Conservation (phyloP, 2,888 invertebrate genomes). For the Ennomos quercinarius region DNA sequence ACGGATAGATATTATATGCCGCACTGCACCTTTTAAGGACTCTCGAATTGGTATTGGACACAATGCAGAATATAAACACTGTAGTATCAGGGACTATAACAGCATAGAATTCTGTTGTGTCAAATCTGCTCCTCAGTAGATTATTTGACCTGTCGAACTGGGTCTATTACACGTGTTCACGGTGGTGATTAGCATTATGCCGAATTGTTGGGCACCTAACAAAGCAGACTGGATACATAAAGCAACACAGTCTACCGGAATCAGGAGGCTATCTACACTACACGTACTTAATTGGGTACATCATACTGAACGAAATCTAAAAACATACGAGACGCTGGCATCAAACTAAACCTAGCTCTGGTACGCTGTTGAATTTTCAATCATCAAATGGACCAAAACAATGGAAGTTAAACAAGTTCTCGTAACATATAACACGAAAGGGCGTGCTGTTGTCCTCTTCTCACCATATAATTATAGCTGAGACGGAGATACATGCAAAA, state of each 20-base stretch:
- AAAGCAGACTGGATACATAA: too few relatives aligned
- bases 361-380: background rate
- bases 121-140: too few relatives aligned
- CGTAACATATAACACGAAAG: background rate
- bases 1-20: slow-evolving; percentile 33
- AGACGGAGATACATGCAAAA: slow-evolving; percentile 4
- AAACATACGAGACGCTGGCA: too few relatives aligned
- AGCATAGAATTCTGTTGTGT: too few relatives aligned
- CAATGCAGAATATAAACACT: slow-evolving; percentile 44
- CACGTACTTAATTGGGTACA: too few relatives aligned
- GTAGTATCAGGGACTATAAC: background rate
- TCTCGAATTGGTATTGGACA: slow-evolving; percentile 22
- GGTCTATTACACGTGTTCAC: too few relatives aligned
- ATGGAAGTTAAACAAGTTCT: slow-evolving; percentile 18
- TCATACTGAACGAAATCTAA: too few relatives aligned
- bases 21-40: slow-evolving; percentile 56
- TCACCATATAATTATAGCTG: slow-evolving; percentile 3
- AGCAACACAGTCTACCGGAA: too few relatives aligned
- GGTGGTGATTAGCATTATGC: too few relatives aligned
- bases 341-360: background rate
- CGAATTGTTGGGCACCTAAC: too few relatives aligned
- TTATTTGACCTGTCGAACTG: too few relatives aligned
- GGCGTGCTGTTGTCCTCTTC: slow-evolving; percentile 8
- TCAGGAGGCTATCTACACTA: too few relatives aligned
- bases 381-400: slow-evolving; percentile 16